A percentile compares a stretch with the other conserved stretches of the same genome.
phyloP scores from a whole-genome alignment of 2,888 invertebrate species.

The Tineola bisselliella region DNA sequence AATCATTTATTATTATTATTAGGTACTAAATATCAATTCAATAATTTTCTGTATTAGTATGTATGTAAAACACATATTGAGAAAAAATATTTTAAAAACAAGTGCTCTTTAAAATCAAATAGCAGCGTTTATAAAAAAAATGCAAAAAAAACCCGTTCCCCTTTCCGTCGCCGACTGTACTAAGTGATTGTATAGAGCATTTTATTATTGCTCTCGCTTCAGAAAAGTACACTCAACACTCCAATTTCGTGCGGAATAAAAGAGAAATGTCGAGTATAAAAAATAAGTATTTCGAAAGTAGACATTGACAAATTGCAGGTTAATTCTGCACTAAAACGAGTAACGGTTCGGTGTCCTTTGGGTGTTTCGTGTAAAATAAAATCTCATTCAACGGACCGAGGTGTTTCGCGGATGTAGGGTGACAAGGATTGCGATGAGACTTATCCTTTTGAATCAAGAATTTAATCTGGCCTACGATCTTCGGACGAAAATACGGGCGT shows the following conservation, averaged over 20 bases:
- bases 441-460: too few relatives aligned
- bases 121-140: too few relatives aligned
- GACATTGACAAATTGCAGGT: conserved; percentile 26
- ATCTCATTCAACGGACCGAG: conserved; percentile 21
- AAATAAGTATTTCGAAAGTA: conserved; percentile 16
- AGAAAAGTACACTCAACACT: conserved; percentile 5
- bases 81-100: too few relatives aligned
- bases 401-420: neutral
- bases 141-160: neutral
- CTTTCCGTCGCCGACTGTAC: neutral
- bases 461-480: too few relatives aligned
- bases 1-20: too few relatives aligned
- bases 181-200: neutral
- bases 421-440: neutral
- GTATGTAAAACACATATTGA: too few relatives aligned
- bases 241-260: conserved; percentile 9
- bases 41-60: too few relatives aligned
- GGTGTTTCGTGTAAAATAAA: conserved; percentile 27
- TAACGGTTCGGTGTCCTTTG: conserved; percentile 19
- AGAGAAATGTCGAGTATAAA: conserved; percentile 7
- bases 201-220: conserved; percentile 4
- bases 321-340: conserved; percentile 19
- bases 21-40: too few relatives aligned
- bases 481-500: too few relatives aligned
- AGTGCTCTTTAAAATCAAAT: too few relatives aligned